A percentile compares a stretch with the other conserved stretches of the same genome.
Conservation (phyloP, 2,888 invertebrate species). For the Mythimna vitellina region DNA sequence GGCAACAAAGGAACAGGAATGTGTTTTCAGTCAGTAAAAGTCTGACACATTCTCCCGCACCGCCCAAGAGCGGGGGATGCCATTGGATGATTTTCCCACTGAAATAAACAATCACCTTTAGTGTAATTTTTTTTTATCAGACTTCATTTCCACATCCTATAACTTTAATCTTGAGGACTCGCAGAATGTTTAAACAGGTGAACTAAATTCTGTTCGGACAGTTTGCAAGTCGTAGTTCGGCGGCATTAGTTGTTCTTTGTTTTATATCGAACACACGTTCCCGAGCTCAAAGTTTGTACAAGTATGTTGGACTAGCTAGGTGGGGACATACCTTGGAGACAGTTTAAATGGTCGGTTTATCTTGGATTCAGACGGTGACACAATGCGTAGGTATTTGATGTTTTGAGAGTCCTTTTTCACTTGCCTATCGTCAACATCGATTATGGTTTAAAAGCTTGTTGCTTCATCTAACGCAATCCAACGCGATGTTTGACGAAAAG, state of each 20-base stretch:
- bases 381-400: neutral
- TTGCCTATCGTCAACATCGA: too few relatives aligned
- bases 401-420: too few relatives aligned
- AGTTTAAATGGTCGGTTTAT: conserved; percentile 27
- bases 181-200: conserved; percentile 50
- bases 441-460: too few relatives aligned
- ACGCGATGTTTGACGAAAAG: too few relatives aligned
- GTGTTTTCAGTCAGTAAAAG: too few relatives aligned
- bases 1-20: too few relatives aligned
- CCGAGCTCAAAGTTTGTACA: conserved; percentile 46
- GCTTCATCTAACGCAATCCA: too few relatives aligned
- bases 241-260: conserved; percentile 49
- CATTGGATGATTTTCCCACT: too few relatives aligned
- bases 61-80: too few relatives aligned
- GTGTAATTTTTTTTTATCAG: too few relatives aligned
- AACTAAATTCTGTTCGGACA: conserved; percentile 40
- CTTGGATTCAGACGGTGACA: conserved; percentile 9
- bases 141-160: conserved; percentile 5
- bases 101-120: too few relatives aligned
- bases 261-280: conserved; percentile 58
- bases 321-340: neutral
- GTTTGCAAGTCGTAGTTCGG: conserved; percentile 37
- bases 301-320: conserved; percentile 27
- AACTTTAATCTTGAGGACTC: conserved; percentile 23
- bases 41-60: too few relatives aligned